These are phyloP conservation scores for Columba livia DNA, from an alignment of 2,113 vertebrate genomes.

Conservation along the genomic window DNA sequence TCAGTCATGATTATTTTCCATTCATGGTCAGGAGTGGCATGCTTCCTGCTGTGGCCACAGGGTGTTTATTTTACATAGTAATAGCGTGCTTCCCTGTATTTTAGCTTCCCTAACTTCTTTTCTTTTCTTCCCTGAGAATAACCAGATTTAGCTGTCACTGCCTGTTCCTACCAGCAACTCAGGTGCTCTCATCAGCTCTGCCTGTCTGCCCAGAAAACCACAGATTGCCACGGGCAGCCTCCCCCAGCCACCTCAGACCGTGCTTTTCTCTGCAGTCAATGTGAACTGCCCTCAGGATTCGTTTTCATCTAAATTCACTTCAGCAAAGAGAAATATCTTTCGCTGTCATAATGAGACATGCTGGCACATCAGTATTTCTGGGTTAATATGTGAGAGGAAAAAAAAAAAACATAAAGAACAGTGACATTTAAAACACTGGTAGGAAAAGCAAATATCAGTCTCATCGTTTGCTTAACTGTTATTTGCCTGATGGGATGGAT, in stretches of 20 bases:
- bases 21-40: not conserved
- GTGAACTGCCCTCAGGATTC: constrained; percentile 46
- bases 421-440: constrained; percentile 12
- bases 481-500: not conserved
- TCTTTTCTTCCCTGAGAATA: constrained; percentile 37
- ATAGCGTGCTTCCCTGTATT: not conserved
- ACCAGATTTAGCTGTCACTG: constrained; percentile 53
- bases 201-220: not conserved
- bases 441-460: constrained; percentile 21
- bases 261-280: not conserved
- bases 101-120: not conserved
- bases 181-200: constrained; percentile 39
- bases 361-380: constrained; percentile 33
- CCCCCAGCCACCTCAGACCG: not conserved
- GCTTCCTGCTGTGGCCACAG: not conserved
- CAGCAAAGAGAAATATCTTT: constrained; percentile 23
- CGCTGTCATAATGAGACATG: not conserved
- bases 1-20: not conserved
- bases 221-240: not conserved
- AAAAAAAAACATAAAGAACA: not conserved
- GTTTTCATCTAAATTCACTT: constrained; percentile 32
- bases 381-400: not conserved
- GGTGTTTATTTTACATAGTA: constrained; percentile 34
- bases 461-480: not conserved
- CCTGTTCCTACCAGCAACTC: constrained; percentile 4